Evolutionary conservation across 1,140 invertebrate species (phyloP).

Genomic region (Hyphantria cunea): DNA sequence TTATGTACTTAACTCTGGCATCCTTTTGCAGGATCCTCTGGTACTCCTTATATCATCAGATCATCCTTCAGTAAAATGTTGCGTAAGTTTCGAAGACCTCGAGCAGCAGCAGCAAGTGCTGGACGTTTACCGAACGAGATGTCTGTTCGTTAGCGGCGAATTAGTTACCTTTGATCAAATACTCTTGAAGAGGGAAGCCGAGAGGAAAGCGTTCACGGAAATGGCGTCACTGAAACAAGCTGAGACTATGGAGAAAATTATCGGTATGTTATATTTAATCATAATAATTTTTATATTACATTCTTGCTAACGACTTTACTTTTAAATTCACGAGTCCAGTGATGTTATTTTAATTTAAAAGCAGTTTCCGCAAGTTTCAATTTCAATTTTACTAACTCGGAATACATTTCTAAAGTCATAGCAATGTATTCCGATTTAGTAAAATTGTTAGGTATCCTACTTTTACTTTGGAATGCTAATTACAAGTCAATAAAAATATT

Average conservation of each 20-base stretch:
- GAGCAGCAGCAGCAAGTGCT: conserved; percentile 79
- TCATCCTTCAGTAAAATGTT: conserved; percentile 82
- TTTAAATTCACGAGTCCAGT: no score
- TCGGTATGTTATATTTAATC: conserved; percentile 51
- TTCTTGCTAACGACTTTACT: no score
- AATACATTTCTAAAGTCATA: no score
- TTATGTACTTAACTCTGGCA: no score
- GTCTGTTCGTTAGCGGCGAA: conserved; percentile 75
- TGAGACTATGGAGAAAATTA: conserved; percentile 79
- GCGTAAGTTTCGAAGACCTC: conserved; percentile 80
- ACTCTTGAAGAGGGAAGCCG: conserved; percentile 67
- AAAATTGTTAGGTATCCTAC: no score
- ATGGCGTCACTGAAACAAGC: conserved; percentile 77
- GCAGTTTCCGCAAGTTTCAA: no score
- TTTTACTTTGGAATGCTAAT: no score
- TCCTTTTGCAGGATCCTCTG: conserved; percentile 78
- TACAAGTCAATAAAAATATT: no score
- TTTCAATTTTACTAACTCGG: no score
- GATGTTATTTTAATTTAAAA: no score
- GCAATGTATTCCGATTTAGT: no score
- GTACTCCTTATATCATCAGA: conserved; percentile 79
- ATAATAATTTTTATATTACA: no score
- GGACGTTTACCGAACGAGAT: conserved; percentile 77
- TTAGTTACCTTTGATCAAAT: conserved; percentile 72
- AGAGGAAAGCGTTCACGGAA: conserved; percentile 76